Conservation (phyloP, 1,140 invertebrate genomes). For the Apis laboriosa region DNA sequence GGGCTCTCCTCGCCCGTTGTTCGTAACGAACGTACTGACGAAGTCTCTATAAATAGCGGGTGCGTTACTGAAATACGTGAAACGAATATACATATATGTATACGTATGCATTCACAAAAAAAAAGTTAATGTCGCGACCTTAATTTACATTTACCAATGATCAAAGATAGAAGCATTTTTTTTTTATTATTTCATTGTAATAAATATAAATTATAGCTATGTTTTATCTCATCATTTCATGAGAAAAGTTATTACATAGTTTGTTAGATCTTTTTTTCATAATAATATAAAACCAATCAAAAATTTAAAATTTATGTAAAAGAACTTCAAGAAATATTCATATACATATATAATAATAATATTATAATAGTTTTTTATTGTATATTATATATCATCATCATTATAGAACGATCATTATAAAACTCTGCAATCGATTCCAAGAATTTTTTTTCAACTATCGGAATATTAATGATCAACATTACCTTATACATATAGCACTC, state of each 20-base stretch:
- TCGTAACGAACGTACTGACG: constrained; percentile 60
- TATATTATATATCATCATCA: no score
- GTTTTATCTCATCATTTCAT: neutral
- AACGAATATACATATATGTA: constrained; percentile 41
- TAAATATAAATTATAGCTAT: neutral
- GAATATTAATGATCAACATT: neutral
- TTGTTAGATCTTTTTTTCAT: neutral
- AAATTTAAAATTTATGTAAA: neutral
- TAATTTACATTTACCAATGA: neutral
- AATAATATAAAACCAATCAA: neutral
- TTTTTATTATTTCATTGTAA: constrained; percentile 21
- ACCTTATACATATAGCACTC: neutral
- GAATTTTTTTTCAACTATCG: neutral
- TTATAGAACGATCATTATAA: neutral
- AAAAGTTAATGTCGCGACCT: neutral
- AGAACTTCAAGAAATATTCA: neutral
- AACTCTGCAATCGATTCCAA: neutral
- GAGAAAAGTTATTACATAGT: neutral
- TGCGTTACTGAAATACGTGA: constrained; percentile 62
- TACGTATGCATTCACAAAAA: neutral
- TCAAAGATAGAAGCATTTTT: no score
- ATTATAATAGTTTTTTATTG: neutral
- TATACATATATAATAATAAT: neutral
- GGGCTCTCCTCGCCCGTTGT: constrained; percentile 31
- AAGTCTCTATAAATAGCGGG: constrained; percentile 72